These are phyloP conservation scores for Serranus cabrilla DNA, from an alignment of 2,797 vertebrate species.

Conservation along the genomic window DNA sequence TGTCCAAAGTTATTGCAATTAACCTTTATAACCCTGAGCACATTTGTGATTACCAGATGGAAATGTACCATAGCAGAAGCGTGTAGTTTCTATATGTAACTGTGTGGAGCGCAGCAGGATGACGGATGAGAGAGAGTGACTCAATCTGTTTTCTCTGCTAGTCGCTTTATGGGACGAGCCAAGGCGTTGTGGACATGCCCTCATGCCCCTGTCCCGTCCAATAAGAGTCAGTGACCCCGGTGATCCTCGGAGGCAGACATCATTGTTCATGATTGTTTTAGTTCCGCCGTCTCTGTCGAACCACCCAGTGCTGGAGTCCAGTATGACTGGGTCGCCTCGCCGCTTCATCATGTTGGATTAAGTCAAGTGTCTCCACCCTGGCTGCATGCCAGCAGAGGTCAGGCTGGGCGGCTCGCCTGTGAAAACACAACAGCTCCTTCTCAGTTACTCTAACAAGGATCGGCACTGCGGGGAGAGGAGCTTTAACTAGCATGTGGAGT, in stretches of 20 bases:
- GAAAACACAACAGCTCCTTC: constrained; percentile 59
- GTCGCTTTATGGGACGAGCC: constrained; percentile 23
- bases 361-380: constrained; percentile 74
- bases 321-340: constrained; percentile 55
- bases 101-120: not conserved
- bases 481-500: constrained; percentile 51
- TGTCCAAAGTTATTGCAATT: constrained; percentile 21
- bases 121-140: constrained; percentile 21
- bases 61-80: not conserved
- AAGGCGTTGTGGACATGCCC: constrained; percentile 24
- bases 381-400: constrained; percentile 69
- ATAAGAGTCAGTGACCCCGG: constrained; percentile 34
- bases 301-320: constrained; percentile 53
- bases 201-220: constrained; percentile 29
- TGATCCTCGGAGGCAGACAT: constrained; percentile 51
- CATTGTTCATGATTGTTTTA: constrained; percentile 50
- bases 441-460: constrained; percentile 48
- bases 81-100: constrained; percentile 3
- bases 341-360: constrained; percentile 78
- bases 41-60: constrained; percentile 17
- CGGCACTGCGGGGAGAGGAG: constrained; percentile 22
- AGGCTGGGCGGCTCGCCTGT: constrained; percentile 56
- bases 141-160: constrained; percentile 34
- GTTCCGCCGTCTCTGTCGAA: constrained; percentile 47
- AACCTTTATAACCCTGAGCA: constrained; percentile 20